A percentile compares a stretch with the other conserved stretches of the same genome.
Evolutionary conservation across 53 echinoderm and acorn worm genomes (phyloP).

Genomic region (Glandiceps talaboti): DNA sequence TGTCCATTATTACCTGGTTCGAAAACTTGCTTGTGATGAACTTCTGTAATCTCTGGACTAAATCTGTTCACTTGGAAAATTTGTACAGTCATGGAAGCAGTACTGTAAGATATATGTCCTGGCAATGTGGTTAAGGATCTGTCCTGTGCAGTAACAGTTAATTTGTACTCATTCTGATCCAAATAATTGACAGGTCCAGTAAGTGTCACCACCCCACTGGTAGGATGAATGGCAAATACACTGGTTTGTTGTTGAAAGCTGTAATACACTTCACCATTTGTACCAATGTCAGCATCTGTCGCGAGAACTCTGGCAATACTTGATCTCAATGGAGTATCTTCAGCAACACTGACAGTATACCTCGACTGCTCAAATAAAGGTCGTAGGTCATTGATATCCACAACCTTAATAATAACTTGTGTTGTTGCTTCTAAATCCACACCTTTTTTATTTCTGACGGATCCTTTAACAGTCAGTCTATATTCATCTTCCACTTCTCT

Average conservation of each 20-base stretch:
- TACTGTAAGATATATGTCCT: constrained; percentile 65
- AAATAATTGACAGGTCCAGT: constrained; percentile 60
- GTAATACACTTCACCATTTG: constrained; percentile 94
- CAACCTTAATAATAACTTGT: constrained; percentile 36
- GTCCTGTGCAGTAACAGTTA: constrained; percentile 73
- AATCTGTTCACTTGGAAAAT: constrained; percentile 69
- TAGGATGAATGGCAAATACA: constrained; percentile 86
- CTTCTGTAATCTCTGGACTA: constrained; percentile 47
- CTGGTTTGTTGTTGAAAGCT: constrained; percentile 58
- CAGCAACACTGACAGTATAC: constrained; percentile 43
- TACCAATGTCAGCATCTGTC: constrained; percentile 82
- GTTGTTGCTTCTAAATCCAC: constrained; percentile 10
- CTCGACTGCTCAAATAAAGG: constrained; percentile 53
- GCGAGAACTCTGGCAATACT: constrained; percentile 66
- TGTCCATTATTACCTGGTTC: constrained; percentile 41
- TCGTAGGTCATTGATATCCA: constrained; percentile 76
- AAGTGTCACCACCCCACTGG: constrained; percentile 82
- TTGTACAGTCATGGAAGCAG: constrained; percentile 29
- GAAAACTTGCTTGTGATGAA: constrained; percentile 47
- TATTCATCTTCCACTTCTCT: constrained; percentile 59
- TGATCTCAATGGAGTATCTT: constrained; percentile 57
- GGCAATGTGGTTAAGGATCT: constrained; percentile 12
- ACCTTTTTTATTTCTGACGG: neutral
- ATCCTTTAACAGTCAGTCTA: constrained; percentile 28
- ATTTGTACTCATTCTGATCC: constrained; percentile 21